Base-by-base conservation (phyloP, 2,888 invertebrate genomes). In the Hydrotaea diabolus region DNA sequence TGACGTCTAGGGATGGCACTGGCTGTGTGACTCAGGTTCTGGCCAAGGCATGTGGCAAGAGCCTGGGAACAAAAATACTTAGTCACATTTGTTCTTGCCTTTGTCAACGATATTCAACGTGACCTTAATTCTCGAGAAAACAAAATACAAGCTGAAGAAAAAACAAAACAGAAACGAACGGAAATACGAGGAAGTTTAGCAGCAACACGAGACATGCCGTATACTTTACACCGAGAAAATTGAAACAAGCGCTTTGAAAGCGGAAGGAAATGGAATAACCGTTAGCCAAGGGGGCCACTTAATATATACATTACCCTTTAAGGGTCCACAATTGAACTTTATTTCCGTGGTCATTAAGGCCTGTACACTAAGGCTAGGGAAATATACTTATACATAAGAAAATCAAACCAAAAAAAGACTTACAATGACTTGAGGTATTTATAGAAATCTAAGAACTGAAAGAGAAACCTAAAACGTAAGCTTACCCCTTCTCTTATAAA, bases 81-180 rank as follows among this genome's bases (percentile, higher is more conserved):
- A 39, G 62, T 31, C 39, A n/a, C 62, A 69, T 69, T 43, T 69
- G 46, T 43, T 69, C 13, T 69, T 1, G n/a, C 43, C 23, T 69
- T 23, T 39, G 66, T 66, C 21, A 66, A 43, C 39, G 39, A 1
- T 36, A n/a, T 59, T 15, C 26, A 31, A 62, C 31, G 62, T 66
- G 66, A 66, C 66, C 66, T 66, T 19, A 21, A 53, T 55, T 55
- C 8, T n/a, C n/a, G n/a, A 49, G n/a, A n/a, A n/a, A n/a, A n/a
- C n/a, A n/a, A n/a, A n/a, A n/a, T n/a, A n/a, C n/a, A 8, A 49
- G n/a, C 2, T 49, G 43, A 43, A 43, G 43, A 15, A 43, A 9
- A 43, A 43, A 43, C 2, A 49, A 49, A 49, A 49, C n/a, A n/a
- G n/a, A n/a, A 49, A 49, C 15, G 49, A 49, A 49, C 0, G 3